These are phyloP conservation scores for Catalaphyllia jardinei DNA, from an alignment of 64 coral and sea anemone genomes.

Conservation along the genomic window DNA sequence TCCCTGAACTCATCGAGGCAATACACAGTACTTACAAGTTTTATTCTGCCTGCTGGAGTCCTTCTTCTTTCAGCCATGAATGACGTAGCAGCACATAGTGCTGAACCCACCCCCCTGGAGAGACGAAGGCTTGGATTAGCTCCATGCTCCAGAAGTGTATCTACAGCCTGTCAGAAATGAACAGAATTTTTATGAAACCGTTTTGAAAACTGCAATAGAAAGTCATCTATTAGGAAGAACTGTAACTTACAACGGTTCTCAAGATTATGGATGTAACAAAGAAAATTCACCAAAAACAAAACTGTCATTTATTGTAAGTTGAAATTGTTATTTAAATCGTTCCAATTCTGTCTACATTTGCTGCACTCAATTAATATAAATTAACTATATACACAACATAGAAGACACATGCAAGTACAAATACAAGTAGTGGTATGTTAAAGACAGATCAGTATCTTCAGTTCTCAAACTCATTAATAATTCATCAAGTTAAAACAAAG, in stretches of 20 bases:
- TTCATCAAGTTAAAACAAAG: too few species aligned
- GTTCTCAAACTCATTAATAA: neutral
- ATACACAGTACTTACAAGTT: conserved; percentile 61
- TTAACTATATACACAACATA: too few species aligned
- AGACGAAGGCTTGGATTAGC: conserved; percentile 87
- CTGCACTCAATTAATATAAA: too few species aligned
- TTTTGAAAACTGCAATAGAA: neutral
- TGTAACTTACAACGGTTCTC: too few species aligned
- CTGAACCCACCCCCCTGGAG: conserved; percentile 84
- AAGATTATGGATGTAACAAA: too few species aligned
- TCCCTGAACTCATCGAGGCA: neutral
- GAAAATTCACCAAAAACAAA: too few species aligned
- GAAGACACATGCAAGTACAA: too few species aligned
- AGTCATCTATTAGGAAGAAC: neutral
- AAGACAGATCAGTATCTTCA: neutral
- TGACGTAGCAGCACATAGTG: conserved; percentile 88
- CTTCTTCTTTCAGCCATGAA: conserved; percentile 93
- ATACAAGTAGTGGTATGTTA: too few species aligned
- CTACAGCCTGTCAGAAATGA: conserved; percentile 72
- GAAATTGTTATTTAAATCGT: too few species aligned
- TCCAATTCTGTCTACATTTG: too few species aligned
- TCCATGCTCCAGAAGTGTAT: conserved; percentile 74
- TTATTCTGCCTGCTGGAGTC: conserved; percentile 75
- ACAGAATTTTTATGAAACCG: neutral
- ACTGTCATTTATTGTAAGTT: too few species aligned